Evolutionary conservation across 2,113 vertebrate genomes (phyloP).

Genomic region (Lagopus muta): DNA sequence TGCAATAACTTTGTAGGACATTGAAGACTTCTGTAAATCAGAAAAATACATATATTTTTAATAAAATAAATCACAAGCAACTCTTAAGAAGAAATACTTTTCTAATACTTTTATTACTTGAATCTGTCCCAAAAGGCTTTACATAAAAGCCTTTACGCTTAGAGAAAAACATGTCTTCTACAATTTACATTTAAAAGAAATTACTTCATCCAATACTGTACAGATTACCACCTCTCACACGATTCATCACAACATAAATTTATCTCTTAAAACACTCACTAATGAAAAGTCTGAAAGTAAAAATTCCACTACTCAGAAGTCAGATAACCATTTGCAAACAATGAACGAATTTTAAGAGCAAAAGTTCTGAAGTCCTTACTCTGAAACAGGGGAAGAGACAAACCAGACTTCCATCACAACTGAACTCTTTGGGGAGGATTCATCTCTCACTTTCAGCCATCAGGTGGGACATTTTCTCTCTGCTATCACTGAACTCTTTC

Average conservation of each 20-base stretch:
- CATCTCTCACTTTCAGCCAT: not conserved
- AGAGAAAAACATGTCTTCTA: not conserved
- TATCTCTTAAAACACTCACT: not conserved
- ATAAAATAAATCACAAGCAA: not conserved
- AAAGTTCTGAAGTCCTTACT: conserved; percentile 1
- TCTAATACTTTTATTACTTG: conserved; percentile 21
- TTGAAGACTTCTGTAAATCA: conserved; percentile 21
- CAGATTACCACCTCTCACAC: not conserved
- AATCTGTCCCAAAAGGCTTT: conserved; percentile 1
- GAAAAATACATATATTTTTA: conserved; percentile 44
- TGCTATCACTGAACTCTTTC: not conserved
- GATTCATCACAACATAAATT: not conserved
- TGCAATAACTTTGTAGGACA: conserved; percentile 18
- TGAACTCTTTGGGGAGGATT: not conserved
- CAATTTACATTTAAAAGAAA: conserved; percentile 17
- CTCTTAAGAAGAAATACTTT: conserved; percentile 14
- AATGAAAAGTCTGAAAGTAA: conserved; percentile 16
- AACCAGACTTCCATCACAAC: conserved; percentile 6
- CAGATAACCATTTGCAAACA: not conserved
- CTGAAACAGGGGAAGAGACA: conserved; percentile 15
- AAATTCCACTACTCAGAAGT: conserved; percentile 9
- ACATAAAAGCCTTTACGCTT: not conserved
- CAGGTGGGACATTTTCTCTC: not conserved
- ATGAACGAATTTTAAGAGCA: not conserved
- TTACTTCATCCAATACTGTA: not conserved